These are phyloP conservation scores for Callopanchax toddi DNA, from an alignment of 2,113 vertebrate species.

Conservation along the genomic window DNA sequence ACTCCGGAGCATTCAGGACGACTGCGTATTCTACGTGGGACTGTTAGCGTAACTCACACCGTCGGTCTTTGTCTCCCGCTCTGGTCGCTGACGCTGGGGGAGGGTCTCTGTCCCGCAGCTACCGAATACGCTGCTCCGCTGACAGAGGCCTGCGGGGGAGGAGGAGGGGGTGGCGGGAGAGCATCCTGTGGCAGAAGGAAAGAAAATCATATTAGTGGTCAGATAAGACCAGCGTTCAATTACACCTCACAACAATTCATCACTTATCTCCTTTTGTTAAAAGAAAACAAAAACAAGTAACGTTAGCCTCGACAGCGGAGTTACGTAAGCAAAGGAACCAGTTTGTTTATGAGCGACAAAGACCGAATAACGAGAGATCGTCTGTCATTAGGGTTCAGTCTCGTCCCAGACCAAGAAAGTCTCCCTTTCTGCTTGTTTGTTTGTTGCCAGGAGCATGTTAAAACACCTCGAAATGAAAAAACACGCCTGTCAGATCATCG, in stretches of 20 bases:
- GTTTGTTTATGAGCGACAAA: conserved; percentile 57
- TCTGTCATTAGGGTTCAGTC: conserved; percentile 50
- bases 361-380: conserved; percentile 40
- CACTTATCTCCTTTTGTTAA: conserved; percentile 4
- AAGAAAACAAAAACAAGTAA: conserved; percentile 30
- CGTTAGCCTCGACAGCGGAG: not conserved
- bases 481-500: conserved; percentile 47
- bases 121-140: conserved; percentile 80
- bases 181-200: conserved; percentile 66
- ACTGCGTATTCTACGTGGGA: conserved; percentile 47
- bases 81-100: conserved; percentile 84
- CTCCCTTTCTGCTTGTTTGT: conserved; percentile 65
- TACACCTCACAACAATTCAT: conserved; percentile 10
- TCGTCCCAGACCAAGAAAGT: conserved; percentile 44
- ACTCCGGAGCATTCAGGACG: conserved; percentile 47
- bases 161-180: conserved; percentile 85
- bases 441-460: conserved; percentile 70
- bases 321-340: conserved; percentile 49
- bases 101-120: conserved; percentile 83
- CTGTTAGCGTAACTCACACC: conserved; percentile 87
- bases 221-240: conserved; percentile 3
- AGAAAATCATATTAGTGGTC: conserved; percentile 37
- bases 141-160: conserved; percentile 87
- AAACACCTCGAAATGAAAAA: conserved; percentile 54
- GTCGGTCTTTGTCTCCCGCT: conserved; percentile 88